phyloP scores from a whole-genome alignment of 2,888 invertebrate species.

The Macaria notata region DNA sequence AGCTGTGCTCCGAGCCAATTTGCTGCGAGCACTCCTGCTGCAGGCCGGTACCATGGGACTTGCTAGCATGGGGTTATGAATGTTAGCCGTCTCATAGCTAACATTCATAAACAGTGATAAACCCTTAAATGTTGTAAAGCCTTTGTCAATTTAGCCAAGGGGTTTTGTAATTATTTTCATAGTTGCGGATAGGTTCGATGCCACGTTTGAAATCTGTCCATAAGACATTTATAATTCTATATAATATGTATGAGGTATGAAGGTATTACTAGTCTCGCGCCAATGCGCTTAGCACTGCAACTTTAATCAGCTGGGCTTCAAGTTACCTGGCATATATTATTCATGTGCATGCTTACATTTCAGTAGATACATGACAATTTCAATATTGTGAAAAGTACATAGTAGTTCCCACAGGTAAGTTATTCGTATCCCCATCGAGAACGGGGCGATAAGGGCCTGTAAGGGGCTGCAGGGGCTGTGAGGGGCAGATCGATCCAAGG shows the following conservation, averaged over 20 bases:
- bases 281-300: too few species aligned
- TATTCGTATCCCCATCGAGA: constrained; percentile 18
- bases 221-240: neutral
- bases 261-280: too few species aligned
- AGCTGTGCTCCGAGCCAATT: constrained; percentile 13
- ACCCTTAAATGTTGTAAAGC: neutral
- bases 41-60: neutral
- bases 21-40: constrained; percentile 1
- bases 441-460: constrained; percentile 26
- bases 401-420: constrained; percentile 18
- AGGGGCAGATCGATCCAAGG: constrained; percentile 32
- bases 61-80: neutral
- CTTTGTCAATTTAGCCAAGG: neutral
- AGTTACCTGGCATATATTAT: too few species aligned
- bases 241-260: too few species aligned
- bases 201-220: neutral
- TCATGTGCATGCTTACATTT: too few species aligned
- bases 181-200: too few species aligned
- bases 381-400: neutral
- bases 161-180: too few species aligned
- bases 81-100: too few species aligned
- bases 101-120: too few species aligned
- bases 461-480: constrained; percentile 29
- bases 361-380: too few species aligned
- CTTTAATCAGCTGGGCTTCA: too few species aligned